phyloP scores from a whole-genome alignment of 2,888 invertebrate genomes.

The Autographa pulchrina region DNA sequence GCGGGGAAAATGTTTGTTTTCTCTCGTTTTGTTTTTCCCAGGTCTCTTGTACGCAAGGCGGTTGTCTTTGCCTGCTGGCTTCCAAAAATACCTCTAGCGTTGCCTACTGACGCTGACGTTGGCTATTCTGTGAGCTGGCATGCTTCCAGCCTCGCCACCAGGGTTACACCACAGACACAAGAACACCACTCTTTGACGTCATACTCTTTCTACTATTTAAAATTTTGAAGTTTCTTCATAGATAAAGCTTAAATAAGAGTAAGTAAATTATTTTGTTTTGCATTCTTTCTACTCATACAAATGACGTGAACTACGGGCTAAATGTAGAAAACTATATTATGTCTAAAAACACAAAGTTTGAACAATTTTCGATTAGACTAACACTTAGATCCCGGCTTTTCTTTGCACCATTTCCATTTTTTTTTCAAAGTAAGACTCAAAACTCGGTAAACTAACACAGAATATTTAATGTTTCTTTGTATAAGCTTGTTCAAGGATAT shows the following conservation, averaged over 20 bases:
- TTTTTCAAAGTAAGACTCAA: background rate
- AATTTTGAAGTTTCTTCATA: slow-evolving; percentile 19
- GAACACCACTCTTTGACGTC: slow-evolving; percentile 45
- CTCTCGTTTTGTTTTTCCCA: slow-evolving; percentile 28
- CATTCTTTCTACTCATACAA: background rate
- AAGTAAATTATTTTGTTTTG: slow-evolving; percentile 18
- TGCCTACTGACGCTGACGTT: slow-evolving; percentile 58
- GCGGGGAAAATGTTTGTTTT: slow-evolving; percentile 9
- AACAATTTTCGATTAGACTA: slow-evolving; percentile 24
- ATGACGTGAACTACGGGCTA: background rate
- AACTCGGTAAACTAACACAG: background rate
- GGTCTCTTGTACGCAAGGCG: slow-evolving; percentile 21
- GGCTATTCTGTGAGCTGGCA: slow-evolving; percentile 59
- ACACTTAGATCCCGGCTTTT: slow-evolving; percentile 18
- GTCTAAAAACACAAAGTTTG: slow-evolving; percentile 26
- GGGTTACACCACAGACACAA: slow-evolving; percentile 46
- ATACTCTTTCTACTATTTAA: slow-evolving; percentile 20
- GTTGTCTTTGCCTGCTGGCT: slow-evolving; percentile 37
- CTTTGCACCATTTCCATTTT: background rate
- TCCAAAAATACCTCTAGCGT: slow-evolving; percentile 58
- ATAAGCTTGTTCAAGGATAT: background rate
- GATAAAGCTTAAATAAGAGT: slow-evolving; percentile 16
- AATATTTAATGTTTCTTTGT: slow-evolving; percentile 1
- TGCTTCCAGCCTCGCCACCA: slow-evolving; percentile 55
- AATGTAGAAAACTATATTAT: slow-evolving; percentile 13